These are phyloP conservation scores for Rhorus exstirpatorius DNA, from an alignment of 2,888 invertebrate species.

Conservation along the genomic window DNA sequence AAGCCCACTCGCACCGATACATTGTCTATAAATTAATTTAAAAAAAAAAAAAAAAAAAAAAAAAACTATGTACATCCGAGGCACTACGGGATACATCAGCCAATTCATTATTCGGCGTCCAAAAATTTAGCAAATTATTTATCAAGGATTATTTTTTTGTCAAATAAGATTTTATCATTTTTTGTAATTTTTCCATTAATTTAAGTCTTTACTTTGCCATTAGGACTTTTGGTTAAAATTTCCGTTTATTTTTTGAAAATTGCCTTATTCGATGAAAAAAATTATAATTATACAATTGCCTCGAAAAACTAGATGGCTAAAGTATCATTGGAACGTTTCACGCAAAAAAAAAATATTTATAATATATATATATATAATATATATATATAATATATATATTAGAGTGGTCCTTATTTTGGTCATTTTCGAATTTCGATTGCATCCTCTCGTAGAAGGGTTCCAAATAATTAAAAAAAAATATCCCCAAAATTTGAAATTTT, in stretches of 20 bases:
- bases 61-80: slow-evolving; percentile 15
- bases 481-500: too few species aligned
- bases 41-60: slow-evolving; percentile 9
- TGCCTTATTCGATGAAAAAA: too few species aligned
- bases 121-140: slow-evolving; percentile 6
- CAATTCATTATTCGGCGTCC: background rate
- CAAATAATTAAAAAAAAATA: too few species aligned
- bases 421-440: too few species aligned
- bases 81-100: slow-evolving; percentile 5
- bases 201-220: too few species aligned
- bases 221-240: too few species aligned
- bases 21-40: slow-evolving; percentile 7
- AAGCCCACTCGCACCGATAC: slow-evolving; percentile 2
- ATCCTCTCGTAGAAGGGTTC: too few species aligned
- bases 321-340: slow-evolving; percentile 19
- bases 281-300: too few species aligned
- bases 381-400: too few species aligned
- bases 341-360: slow-evolving; percentile 7
- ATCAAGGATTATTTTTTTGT: too few species aligned
- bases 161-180: background rate
- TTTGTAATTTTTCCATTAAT: background rate
- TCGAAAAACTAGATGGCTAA: slow-evolving; percentile 7
- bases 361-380: slow-evolving; percentile 24
- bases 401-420: too few species aligned
- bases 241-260: too few species aligned